Evolutionary conservation across 2,113 vertebrate species (phyloP).

Genomic region (Corvus hawaiiensis): DNA sequence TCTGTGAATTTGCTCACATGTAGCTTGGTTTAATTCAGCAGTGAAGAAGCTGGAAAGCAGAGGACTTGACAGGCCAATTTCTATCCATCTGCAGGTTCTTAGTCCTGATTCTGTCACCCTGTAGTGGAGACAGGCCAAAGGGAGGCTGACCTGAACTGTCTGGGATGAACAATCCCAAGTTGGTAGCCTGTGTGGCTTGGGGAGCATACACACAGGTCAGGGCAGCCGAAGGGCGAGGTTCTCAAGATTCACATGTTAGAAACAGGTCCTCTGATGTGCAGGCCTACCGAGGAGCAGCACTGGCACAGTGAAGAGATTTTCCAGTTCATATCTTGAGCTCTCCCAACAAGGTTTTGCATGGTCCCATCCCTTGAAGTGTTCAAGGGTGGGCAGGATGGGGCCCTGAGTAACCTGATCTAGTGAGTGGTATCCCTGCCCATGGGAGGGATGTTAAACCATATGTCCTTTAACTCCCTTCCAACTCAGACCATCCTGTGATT

Average conservation of each 20-base stretch:
- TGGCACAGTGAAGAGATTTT: not conserved
- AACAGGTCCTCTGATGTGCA: not conserved
- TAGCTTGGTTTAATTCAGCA: not conserved
- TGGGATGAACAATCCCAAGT: not conserved
- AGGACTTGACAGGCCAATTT: not conserved
- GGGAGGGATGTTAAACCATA: not conserved
- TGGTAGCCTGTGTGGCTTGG: not conserved
- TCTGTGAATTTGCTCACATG: not conserved
- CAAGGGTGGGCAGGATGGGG: not conserved
- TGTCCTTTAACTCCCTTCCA: not conserved
- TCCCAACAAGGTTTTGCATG: not conserved
- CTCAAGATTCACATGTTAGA: not conserved
- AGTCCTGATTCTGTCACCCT: not conserved
- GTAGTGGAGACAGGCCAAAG: not conserved
- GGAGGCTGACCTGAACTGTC: not conserved
- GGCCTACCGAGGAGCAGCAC: not conserved
- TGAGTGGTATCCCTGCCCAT: not conserved
- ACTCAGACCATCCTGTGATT: not conserved
- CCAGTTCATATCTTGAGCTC: not conserved
- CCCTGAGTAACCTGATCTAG: not conserved
- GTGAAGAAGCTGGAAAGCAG: not conserved
- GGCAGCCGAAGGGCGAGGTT: not conserved
- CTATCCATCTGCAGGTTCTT: not conserved
- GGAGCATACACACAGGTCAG: not conserved
- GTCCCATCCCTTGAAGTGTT: not conserved